Conservation (phyloP, 1,140 invertebrate genomes). For the Scaptodrosophila lebanonensis region DNA sequence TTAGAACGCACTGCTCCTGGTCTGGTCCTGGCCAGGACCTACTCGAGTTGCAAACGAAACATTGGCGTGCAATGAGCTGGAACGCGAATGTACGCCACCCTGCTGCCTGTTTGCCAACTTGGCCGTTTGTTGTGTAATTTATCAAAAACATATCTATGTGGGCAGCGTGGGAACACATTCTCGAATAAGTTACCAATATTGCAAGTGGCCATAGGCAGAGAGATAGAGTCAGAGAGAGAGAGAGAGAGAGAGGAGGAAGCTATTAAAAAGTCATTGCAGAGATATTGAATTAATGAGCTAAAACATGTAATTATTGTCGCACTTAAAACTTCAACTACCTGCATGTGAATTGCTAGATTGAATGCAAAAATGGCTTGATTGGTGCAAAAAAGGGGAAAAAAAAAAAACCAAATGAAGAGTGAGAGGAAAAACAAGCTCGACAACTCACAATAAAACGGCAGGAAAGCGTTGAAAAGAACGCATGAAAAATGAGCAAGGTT, state of each 20-base stretch:
- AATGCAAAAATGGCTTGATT: no score
- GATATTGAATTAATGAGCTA: conserved; percentile 51
- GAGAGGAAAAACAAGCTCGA: conserved; percentile 42
- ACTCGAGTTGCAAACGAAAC: conserved; percentile 16
- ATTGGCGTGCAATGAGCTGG: conserved; percentile 54
- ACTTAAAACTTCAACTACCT: conserved; percentile 1
- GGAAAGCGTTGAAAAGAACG: conserved; percentile 14
- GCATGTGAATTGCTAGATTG: conserved; percentile 16
- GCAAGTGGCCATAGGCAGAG: no score
- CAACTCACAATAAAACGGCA: conserved; percentile 62
- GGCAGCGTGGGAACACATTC: conserved; percentile 47
- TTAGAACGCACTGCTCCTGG: conserved; percentile 4
- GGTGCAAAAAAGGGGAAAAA: no score
- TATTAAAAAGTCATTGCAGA: conserved; percentile 66
- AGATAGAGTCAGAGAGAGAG: no score
- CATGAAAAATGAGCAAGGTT: conserved; percentile 58
- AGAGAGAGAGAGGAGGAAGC: conserved; percentile 18
- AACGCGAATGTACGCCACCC: conserved; percentile 24
- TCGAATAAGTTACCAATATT: conserved; percentile 6
- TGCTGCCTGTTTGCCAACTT: neutral
- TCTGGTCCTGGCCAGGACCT: conserved; percentile 44
- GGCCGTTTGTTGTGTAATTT: conserved; percentile 58
- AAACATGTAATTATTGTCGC: conserved; percentile 27
- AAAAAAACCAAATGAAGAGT: neutral
- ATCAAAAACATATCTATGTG: conserved; percentile 34